Conservation (phyloP, 2,797 vertebrate species). For the Mastacembelus armatus region DNA sequence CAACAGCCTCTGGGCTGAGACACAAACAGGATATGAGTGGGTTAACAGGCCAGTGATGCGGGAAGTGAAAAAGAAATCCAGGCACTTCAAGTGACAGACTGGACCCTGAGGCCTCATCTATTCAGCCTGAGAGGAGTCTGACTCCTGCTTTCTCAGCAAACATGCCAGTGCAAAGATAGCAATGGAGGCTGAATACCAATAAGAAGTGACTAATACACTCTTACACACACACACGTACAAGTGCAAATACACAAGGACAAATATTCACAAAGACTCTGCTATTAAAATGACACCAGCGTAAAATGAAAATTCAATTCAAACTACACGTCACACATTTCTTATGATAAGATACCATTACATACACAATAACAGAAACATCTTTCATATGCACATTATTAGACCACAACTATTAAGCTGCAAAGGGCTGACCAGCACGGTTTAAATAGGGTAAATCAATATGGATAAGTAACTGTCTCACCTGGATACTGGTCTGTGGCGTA, state of each 20-base stretch:
- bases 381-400: not conserved
- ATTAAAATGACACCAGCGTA: conserved; percentile 20
- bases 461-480: conserved; percentile 59
- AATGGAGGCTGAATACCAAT: conserved; percentile 76
- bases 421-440: not conserved
- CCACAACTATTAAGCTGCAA: not conserved
- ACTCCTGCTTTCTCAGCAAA: conserved; percentile 74
- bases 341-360: not conserved
- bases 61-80: conserved; percentile 39
- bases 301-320: not conserved
- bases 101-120: conserved; percentile 72
- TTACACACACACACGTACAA: conserved; percentile 12
- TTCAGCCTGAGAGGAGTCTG: conserved; percentile 68
- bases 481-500: conserved; percentile 85
- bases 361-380: not conserved
- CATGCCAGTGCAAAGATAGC: conserved; percentile 67
- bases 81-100: conserved; percentile 48
- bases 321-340: not conserved
- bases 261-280: conserved; percentile 16
- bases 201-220: conserved; percentile 60
- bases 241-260: conserved; percentile 13
- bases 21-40: not conserved
- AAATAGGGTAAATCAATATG: not conserved
- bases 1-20: not conserved
- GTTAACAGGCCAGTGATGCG: conserved; percentile 57